Evolutionary conservation across 2,888 invertebrate genomes (phyloP).

Genomic region (Sinotaia quadrata): DNA sequence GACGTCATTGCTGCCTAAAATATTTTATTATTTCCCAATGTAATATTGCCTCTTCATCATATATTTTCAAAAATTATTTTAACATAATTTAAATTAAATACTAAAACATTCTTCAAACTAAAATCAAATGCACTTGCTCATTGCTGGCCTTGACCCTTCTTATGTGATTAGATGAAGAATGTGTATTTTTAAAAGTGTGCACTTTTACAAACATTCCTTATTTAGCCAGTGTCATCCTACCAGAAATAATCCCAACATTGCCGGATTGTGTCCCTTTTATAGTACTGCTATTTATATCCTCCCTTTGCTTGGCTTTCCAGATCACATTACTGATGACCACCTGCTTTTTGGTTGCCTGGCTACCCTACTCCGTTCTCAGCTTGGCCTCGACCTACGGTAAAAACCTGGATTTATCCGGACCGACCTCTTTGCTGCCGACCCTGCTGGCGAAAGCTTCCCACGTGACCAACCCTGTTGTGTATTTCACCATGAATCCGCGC

Average conservation of each 20-base stretch:
- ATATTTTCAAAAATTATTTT: no score
- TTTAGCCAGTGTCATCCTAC: background rate
- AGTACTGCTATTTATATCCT: slow-evolving; percentile 5
- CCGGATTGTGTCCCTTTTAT: background rate
- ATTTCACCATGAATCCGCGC: slow-evolving; percentile 44
- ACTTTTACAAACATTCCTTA: no score
- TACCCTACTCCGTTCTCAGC: slow-evolving; percentile 52
- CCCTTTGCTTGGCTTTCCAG: slow-evolving; percentile 44
- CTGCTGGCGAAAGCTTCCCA: slow-evolving; percentile 55
- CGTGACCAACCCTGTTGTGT: slow-evolving; percentile 49
- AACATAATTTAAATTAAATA: no score
- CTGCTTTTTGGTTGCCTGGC: slow-evolving; percentile 52
- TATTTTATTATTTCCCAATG: no score
- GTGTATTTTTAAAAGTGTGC: no score
- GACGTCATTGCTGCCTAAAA: no score
- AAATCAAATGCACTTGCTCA: no score
- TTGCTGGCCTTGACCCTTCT: no score
- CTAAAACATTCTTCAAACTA: no score
- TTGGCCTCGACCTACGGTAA: slow-evolving; percentile 48
- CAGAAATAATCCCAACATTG: background rate
- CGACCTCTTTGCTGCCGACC: slow-evolving; percentile 36
- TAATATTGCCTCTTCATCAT: no score
- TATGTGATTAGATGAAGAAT: no score
- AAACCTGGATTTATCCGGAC: slow-evolving; percentile 20
- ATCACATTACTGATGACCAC: slow-evolving; percentile 53